Conservation (phyloP, 2,113 vertebrate genomes). For the Helogale parvula region DNA sequence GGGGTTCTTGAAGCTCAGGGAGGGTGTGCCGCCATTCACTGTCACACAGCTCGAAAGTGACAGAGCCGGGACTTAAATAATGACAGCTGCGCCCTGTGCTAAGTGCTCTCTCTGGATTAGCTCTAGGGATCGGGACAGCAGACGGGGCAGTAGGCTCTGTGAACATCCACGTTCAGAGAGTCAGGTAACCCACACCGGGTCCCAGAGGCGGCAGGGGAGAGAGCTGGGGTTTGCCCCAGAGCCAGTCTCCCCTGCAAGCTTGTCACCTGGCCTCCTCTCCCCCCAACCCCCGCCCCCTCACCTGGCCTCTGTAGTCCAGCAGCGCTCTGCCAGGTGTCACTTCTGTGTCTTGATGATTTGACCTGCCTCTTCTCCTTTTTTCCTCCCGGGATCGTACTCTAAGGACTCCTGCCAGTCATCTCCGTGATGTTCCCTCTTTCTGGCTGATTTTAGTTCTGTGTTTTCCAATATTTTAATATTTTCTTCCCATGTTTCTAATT, state of each 20-base stretch:
- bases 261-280: background rate
- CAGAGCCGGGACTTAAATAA: background rate
- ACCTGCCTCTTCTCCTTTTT: background rate
- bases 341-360: background rate
- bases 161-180: background rate
- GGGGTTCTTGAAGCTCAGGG: background rate
- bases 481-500: background rate
- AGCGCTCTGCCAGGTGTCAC: background rate
- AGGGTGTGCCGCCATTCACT: background rate
- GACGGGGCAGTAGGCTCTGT: background rate
- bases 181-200: background rate
- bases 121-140: background rate
- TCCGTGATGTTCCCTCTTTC: background rate
- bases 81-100: background rate
- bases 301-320: background rate
- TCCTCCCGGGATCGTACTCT: fast-evolving
- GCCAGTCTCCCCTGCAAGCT: background rate
- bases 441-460: background rate
- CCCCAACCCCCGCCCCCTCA: fast-evolving
- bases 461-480: background rate
- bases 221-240: background rate
- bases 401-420: background rate
- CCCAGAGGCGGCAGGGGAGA: background rate
- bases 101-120: background rate
- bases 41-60: background rate